Evolutionary conservation across 2,888 invertebrate genomes (phyloP).

Genomic region (Apamea monoglypha): DNA sequence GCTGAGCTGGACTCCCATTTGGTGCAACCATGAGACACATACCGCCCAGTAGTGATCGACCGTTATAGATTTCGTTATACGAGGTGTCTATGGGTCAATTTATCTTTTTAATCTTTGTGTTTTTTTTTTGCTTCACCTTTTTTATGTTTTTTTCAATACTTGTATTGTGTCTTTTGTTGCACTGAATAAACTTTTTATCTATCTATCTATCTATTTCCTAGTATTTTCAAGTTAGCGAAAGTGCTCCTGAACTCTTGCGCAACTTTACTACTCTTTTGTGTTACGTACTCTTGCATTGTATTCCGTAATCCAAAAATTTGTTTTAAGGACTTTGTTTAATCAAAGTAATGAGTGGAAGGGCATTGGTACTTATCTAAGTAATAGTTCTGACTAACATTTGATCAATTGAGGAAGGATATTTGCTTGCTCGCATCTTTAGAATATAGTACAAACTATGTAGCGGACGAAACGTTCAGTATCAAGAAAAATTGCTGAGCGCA

Average conservation of each 20-base stretch:
- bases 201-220: too few relatives aligned
- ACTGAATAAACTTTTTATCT: too few relatives aligned
- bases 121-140: too few relatives aligned
- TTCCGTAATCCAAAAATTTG: background rate
- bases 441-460: background rate
- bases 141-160: too few relatives aligned
- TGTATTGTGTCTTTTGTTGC: too few relatives aligned
- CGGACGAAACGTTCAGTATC: background rate
- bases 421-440: background rate
- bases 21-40: too few relatives aligned
- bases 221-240: background rate
- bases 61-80: too few relatives aligned
- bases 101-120: too few relatives aligned
- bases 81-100: too few relatives aligned
- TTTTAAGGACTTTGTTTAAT: background rate
- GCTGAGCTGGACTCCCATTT: too few relatives aligned
- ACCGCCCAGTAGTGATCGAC: too few relatives aligned
- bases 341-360: background rate
- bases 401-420: background rate
- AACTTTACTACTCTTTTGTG: background rate
- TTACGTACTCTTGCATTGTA: background rate
- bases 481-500: background rate
- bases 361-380: background rate
- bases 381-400: background rate
- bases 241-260: background rate